Conservation (phyloP, 2,113 vertebrate species). For the Eonycteris spelaea region DNA sequence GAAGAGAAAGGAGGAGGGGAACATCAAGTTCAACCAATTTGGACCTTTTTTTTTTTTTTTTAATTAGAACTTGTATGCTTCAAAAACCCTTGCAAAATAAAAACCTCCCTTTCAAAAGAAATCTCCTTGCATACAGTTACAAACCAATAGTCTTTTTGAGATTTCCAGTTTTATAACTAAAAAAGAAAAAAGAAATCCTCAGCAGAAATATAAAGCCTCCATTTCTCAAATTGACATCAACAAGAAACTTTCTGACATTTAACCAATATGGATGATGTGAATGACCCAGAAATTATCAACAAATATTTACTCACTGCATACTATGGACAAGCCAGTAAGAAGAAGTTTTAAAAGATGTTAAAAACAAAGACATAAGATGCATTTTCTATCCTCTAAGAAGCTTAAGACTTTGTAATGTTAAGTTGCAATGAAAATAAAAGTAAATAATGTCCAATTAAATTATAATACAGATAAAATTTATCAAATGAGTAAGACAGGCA, state of each 20-base stretch:
- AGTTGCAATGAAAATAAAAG: neutral
- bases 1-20: constrained; percentile 54
- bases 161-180: constrained; percentile 38
- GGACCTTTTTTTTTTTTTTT: constrained; percentile 37
- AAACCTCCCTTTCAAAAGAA: constrained; percentile 45
- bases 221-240: neutral
- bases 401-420: neutral
- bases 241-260: neutral
- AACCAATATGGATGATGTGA: neutral
- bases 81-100: constrained; percentile 60
- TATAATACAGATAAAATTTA: neutral
- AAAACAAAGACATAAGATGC: neutral
- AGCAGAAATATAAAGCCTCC: constrained; percentile 35
- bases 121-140: neutral
- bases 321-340: neutral
- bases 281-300: neutral
- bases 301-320: neutral
- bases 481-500: neutral
- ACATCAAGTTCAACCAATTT: constrained; percentile 66
- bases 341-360: neutral
- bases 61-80: constrained; percentile 53
- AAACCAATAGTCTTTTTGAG: neutral
- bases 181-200: constrained; percentile 38
- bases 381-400: neutral
- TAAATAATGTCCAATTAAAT: constrained; percentile 22